Base-by-base conservation (phyloP, 2,113 vertebrate genomes). In the Phaethon lepturus region DNA sequence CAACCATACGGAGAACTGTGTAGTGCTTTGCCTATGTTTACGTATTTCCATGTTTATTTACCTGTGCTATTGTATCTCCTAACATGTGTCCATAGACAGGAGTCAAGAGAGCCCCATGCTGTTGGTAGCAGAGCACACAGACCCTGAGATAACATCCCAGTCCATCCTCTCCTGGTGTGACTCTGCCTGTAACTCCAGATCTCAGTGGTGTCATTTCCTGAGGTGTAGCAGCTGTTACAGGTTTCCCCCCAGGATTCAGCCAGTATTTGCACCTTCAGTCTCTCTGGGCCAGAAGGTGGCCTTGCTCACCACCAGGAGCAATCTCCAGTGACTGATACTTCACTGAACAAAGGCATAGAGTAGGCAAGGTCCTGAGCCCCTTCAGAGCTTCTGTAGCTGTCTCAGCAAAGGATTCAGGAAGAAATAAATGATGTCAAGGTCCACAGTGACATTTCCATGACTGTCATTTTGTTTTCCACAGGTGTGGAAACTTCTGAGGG, bases 351-450 rank as follows among this genome's bases (percentile, higher is more conserved):
- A 14, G 26, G 10, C 19, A 47, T 8, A 79, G 78, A 56, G 0
- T 5, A 76, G 26, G 25, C 0, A 0, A 74, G 29, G 7, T 56
- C 80, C 19, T 50, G 31, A 81, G n/a, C 4, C 4, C 8, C 26
- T 86, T 56, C 8, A 31, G 72, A 80, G 9, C 13, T 58, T 86
- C 35, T 71, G 44, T n/a, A 19, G 52, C 11, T 44, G 20, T 50
- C 67, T 85, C 35, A 63, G 35, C 22, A 73, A 80, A 78, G 18
- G 49, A 40, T 75, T 75, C 38, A 29, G 33, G 22, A 74, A 15
- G 16, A 93, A 76, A 82, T 56, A 88, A 80, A n/a, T 72, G 5
- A 55, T 29, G 8, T 44, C 20, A 52, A 66, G 18, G 29, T 78
- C 52, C 6, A 1, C 67, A 68, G 26, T 35, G 53, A 45, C 53